Evolutionary conservation across 2,113 vertebrate genomes (phyloP).

Genomic region (Oryzias woworae): DNA sequence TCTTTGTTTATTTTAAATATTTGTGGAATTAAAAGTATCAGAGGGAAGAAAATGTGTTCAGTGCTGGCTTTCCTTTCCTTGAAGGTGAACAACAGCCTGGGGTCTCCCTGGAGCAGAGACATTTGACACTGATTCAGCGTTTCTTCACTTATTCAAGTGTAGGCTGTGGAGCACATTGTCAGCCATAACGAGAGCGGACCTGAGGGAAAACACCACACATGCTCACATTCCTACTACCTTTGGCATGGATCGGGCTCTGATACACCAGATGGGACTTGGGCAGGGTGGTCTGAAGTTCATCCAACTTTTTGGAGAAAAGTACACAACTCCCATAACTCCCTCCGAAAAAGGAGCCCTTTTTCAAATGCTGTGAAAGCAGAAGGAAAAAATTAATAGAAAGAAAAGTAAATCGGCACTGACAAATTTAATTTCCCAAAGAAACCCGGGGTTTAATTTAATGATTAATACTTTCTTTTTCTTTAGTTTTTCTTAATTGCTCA

Average conservation of each 20-base stretch:
- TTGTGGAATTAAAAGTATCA: conserved; percentile 38
- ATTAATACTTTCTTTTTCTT: not conserved
- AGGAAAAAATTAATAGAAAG: conserved; percentile 36
- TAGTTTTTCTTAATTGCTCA: conserved; percentile 12
- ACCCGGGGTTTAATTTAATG: conserved; percentile 18
- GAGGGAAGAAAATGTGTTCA: conserved; percentile 17
- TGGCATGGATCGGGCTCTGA: conserved; percentile 57
- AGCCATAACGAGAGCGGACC: conserved; percentile 51
- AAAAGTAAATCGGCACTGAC: conserved; percentile 33
- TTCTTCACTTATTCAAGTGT: conserved; percentile 53
- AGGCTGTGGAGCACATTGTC: conserved; percentile 54
- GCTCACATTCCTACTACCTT: conserved; percentile 66
- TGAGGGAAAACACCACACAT: conserved; percentile 67
- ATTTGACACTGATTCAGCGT: conserved; percentile 58
- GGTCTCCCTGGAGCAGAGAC: conserved; percentile 40
- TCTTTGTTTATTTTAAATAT: conserved; percentile 46
- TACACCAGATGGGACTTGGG: conserved; percentile 70
- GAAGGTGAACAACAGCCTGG: conserved; percentile 34
- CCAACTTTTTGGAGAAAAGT: conserved; percentile 65
- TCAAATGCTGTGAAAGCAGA: conserved; percentile 31
- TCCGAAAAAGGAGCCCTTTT: conserved; percentile 41
- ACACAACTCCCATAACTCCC: conserved; percentile 12
- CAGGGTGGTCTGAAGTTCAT: conserved; percentile 70
- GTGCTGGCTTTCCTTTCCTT: conserved; percentile 17
- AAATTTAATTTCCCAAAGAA: conserved; percentile 39